Evolutionary conservation across 30 jellyfish, hydroid and myxozoan genomes (phyloP), one percentile per base, ranked within the genome.

Genomic region (Aurelia coerulea): DNA sequence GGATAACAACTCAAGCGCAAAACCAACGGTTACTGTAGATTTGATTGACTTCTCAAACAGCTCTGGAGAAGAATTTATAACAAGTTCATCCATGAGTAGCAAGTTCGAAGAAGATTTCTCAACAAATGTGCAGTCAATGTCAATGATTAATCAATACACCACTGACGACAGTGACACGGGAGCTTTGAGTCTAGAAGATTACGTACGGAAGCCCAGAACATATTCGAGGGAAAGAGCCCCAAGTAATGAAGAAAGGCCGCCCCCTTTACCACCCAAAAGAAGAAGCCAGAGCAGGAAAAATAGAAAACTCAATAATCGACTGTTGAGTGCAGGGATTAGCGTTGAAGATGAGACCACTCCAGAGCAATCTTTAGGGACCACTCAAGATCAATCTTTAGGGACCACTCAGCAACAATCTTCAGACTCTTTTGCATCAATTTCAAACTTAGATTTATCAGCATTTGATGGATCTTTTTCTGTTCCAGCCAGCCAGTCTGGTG

Each of bases 211-310:
- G 62, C 92, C 92, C 39, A 83, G 92, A 52, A 75, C 65, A 14
- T 83, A 83, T 62, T 75, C 82, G 7, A 83, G 92, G 63, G 86
- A 72, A 42, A 31, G 64, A 41, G 69, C 80, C 9, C 70, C 85
- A 46, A 83, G 82, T 29, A 71, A 53, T 71, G 92, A 83, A 15
- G 92, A 83, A 13, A 83, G 52, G 70, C 92, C 95, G 10, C 95
- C 95, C 4, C 95, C 95, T 11, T 60, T 76, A 13, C 95, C 95
- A 17, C 95, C 95, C 11, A 86, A 86, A 70, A 80, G 95, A 13
- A 68, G 90, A 39, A 64, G 74, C 42, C 89, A 76, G 41, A 68
- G 85, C 65, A 67, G 88, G 52, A 67, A 77, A 23, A 77, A 77
- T 66, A 49, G n/a, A 31, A 86, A 86, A 53, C 83, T 86, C 5